phyloP scores from a whole-genome alignment of 2,113 vertebrate genomes.

The Rhinolophus ferrumequinum region DNA sequence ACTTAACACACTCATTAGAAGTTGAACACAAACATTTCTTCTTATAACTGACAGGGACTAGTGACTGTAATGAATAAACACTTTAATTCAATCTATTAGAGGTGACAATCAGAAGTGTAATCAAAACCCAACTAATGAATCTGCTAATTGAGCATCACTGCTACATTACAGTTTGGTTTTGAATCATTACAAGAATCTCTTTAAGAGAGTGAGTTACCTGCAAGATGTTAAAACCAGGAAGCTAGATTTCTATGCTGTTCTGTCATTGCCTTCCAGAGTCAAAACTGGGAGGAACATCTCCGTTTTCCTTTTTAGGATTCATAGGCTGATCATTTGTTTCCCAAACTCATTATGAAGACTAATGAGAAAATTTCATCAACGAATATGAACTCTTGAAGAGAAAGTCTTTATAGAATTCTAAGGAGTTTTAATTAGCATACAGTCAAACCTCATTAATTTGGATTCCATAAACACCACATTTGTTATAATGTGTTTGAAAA shows the following conservation, averaged over 20 bases:
- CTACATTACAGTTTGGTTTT: background rate
- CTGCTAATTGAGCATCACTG: background rate
- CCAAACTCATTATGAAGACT: conserved; percentile 27
- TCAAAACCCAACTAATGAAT: conserved; percentile 40
- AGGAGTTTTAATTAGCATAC: conserved; percentile 69
- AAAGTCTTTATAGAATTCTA: conserved; percentile 57
- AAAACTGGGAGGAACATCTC: background rate
- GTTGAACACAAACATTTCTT: conserved; percentile 25
- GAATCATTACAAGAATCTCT: background rate
- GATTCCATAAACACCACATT: conserved; percentile 56
- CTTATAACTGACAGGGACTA: conserved; percentile 3
- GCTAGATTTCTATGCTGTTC: background rate
- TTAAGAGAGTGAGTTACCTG: background rate
- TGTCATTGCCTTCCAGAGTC: background rate
- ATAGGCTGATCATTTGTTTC: conserved; percentile 40
- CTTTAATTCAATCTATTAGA: conserved; percentile 42
- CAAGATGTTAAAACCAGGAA: background rate
- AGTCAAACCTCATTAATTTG: conserved; percentile 66
- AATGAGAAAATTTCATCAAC: conserved; percentile 62
- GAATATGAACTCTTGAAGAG: conserved; percentile 60
- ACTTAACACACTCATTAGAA: conserved; percentile 8
- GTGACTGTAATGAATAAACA: conserved; percentile 36
- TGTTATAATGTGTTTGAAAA: conserved; percentile 51
- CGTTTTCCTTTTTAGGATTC: background rate
- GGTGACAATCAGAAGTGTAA: conserved; percentile 22